Percentiles rank a stretch among this genome's conserved stretches.
These are phyloP conservation scores for Nebria ingens DNA, from an alignment of 1,140 invertebrate species.

Conservation along the genomic window DNA sequence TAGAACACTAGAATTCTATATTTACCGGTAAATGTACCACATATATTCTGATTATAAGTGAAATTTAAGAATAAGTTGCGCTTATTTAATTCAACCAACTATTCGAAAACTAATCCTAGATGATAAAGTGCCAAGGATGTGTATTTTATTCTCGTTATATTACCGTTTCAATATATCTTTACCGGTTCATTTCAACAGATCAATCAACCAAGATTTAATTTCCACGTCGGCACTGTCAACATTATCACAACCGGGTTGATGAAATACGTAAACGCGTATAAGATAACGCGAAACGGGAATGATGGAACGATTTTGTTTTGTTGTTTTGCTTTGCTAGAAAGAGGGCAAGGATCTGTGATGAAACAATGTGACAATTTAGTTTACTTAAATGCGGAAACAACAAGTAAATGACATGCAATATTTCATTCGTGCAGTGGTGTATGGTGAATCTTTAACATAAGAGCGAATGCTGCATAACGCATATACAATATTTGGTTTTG, in stretches of 20 bases:
- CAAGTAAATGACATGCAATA: not conserved
- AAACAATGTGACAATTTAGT: not conserved
- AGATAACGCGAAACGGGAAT: not conserved
- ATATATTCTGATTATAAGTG: too few species aligned
- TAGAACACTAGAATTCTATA: too few species aligned
- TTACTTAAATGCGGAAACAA: not conserved
- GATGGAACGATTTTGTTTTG: not conserved
- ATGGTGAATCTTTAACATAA: too few species aligned
- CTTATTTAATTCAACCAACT: too few species aligned
- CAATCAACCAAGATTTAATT: conserved; percentile 6
- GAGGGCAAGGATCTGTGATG: not conserved
- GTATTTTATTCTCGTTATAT: not conserved
- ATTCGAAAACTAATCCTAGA: too few species aligned
- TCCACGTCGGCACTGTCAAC: not conserved
- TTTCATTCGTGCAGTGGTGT: too few species aligned
- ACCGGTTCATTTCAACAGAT: not conserved
- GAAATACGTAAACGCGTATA: not conserved
- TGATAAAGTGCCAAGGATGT: too few species aligned
- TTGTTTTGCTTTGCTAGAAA: not conserved
- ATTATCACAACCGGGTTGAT: not conserved
- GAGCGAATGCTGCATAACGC: too few species aligned
- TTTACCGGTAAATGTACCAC: too few species aligned
- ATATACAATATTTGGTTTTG: too few species aligned
- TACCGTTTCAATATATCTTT: not conserved
- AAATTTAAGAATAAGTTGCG: too few species aligned